These are phyloP conservation scores for Chymomyza fuscimana DNA, from an alignment of 2,888 invertebrate species.

Conservation along the genomic window DNA sequence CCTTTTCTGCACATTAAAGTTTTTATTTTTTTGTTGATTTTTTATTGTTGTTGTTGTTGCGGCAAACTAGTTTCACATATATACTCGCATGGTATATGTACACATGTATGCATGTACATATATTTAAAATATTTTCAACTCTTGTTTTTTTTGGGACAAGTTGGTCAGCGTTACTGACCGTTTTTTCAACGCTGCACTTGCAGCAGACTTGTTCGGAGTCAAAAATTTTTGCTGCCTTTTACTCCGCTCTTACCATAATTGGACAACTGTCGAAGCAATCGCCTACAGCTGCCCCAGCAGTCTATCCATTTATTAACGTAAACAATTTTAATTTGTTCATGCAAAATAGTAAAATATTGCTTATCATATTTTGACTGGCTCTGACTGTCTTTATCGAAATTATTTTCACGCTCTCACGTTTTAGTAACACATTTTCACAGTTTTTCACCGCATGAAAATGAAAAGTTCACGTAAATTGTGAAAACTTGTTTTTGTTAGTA, in stretches of 20 bases:
- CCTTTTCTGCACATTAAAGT: slow-evolving; percentile 59
- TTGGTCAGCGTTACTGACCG: not conserved
- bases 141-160: not conserved
- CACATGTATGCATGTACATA: not conserved
- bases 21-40: slow-evolving; percentile 32
- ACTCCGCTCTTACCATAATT: slow-evolving; percentile 12
- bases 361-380: slow-evolving; percentile 22
- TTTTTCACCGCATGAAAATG: slow-evolving; percentile 47
- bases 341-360: slow-evolving; percentile 47
- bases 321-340: slow-evolving; percentile 47
- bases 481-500: slow-evolving; percentile 51
- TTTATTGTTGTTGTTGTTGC: slow-evolving; percentile 34
- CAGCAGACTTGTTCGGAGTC: slow-evolving; percentile 2
- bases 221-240: not conserved
- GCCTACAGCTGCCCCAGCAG: not conserved
- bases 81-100: not conserved
- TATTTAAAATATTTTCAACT: not conserved
- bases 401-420: slow-evolving; percentile 46
- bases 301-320: slow-evolving; percentile 5
- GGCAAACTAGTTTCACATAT: slow-evolving; percentile 62
- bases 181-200: not conserved
- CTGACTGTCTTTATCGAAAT: slow-evolving; percentile 5
- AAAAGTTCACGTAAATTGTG: slow-evolving; percentile 44
- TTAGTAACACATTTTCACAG: slow-evolving; percentile 70
- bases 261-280: not conserved